Evolutionary conservation across 2,888 invertebrate genomes (phyloP).

Genomic region (Torymus texanus): DNA sequence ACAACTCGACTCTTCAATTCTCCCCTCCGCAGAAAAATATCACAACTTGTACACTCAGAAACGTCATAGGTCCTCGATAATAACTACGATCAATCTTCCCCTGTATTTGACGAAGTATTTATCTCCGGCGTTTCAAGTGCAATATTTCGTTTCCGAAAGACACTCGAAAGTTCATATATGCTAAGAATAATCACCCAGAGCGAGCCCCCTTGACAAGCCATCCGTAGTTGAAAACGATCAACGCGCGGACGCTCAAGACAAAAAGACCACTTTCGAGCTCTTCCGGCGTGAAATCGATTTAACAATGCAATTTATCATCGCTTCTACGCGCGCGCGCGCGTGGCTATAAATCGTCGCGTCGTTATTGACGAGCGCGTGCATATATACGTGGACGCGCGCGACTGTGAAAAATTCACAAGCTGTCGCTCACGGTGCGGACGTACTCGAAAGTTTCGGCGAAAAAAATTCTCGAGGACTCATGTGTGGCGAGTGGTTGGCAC

Average conservation of each 20-base stretch:
- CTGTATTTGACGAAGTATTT: no score
- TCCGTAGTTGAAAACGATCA: conserved; percentile 18
- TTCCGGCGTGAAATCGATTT: conserved; percentile 33
- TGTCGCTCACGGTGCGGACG: neutral
- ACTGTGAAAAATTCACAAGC: conserved; percentile 14
- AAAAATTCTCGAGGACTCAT: no score
- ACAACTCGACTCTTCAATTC: no score
- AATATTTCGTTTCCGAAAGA: conserved; percentile 3
- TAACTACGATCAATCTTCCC: no score
- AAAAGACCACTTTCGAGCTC: conserved; percentile 33
- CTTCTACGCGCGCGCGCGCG: neutral
- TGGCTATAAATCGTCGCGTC: conserved; percentile 27
- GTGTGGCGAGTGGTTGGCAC: no score
- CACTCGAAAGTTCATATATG: conserved; percentile 4
- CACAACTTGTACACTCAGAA: no score
- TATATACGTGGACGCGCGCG: no score
- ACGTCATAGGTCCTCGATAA: no score
- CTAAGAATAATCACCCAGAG: conserved; percentile 9
- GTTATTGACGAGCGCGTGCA: conserved; percentile 14
- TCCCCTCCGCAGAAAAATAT: no score
- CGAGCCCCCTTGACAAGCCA: neutral
- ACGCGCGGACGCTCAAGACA: neutral
- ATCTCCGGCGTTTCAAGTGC: no score
- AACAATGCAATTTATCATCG: conserved; percentile 43
- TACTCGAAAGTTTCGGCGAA: neutral